A percentile compares a stretch with the other conserved stretches of the same genome.
phyloP scores from a whole-genome alignment of 2,113 vertebrate species.

The Nicator chloris region DNA sequence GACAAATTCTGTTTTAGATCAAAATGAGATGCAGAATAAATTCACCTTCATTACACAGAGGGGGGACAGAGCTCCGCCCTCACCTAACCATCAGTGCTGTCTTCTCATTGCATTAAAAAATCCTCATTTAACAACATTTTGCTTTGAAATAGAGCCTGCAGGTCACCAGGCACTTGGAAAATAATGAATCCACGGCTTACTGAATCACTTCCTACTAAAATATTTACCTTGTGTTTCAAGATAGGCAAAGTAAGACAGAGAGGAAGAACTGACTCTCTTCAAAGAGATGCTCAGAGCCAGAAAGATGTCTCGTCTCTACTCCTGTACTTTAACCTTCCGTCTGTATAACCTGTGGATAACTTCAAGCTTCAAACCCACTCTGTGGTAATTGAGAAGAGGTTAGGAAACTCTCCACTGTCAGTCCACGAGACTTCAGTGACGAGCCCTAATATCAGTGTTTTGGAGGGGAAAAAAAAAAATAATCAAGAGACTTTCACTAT shows the following conservation, averaged over 20 bases:
- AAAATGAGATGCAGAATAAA: neutral
- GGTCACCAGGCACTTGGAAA: neutral
- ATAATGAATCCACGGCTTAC: neutral
- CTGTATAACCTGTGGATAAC: constrained; percentile 27
- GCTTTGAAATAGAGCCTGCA: neutral
- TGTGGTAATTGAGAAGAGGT: constrained; percentile 29
- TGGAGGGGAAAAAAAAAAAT: neutral
- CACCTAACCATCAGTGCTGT: neutral
- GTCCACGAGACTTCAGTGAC: neutral
- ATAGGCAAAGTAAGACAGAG: constrained; percentile 18
- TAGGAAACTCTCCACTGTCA: neutral
- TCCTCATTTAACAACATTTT: neutral
- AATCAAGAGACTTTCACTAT: neutral
- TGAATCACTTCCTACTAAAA: constrained; percentile 7
- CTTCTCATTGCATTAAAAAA: neutral
- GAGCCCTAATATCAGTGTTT: neutral
- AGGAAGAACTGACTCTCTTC: constrained; percentile 28
- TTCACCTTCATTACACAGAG: neutral
- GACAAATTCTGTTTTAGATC: neutral
- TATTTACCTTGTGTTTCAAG: constrained; percentile 46
- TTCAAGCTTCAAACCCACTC: constrained; percentile 44
- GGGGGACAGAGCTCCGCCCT: neutral
- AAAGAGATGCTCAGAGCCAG: constrained; percentile 16
- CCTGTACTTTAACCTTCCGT: constrained; percentile 29
- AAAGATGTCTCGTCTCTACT: neutral